Conservation (phyloP, 2,113 vertebrate genomes). For the Guaruba guarouba region DNA sequence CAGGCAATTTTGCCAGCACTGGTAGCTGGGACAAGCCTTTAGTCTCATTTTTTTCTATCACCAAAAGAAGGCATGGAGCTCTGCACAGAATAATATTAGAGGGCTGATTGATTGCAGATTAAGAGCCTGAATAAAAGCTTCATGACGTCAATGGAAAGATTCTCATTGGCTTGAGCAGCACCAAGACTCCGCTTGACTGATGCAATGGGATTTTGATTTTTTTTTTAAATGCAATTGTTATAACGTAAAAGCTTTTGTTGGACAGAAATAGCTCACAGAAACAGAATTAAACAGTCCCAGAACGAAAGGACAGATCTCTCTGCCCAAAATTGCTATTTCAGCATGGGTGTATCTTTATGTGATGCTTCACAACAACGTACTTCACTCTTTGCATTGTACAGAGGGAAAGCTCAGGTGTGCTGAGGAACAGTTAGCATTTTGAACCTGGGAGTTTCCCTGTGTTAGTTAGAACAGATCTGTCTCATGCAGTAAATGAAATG, state of each 20-base stretch:
- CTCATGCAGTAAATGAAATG: not conserved
- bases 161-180: slow-evolving; percentile 21
- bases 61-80: slow-evolving; percentile 31
- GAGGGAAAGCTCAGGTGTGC: not conserved
- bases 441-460: not conserved
- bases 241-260: slow-evolving; percentile 12
- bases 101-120: slow-evolving; percentile 53
- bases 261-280: not conserved
- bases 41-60: not conserved
- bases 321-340: not conserved
- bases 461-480: not conserved
- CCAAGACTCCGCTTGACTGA: not conserved
- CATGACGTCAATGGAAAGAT: slow-evolving; percentile 59
- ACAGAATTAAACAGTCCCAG: not conserved
- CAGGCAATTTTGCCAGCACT: not conserved
- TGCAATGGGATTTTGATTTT: not conserved
- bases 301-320: not conserved
- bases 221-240: slow-evolving; percentile 8
- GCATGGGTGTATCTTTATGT: rapidly evolving
- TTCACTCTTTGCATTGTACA: not conserved
- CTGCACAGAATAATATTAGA: not conserved
- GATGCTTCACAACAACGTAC: not conserved
- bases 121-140: slow-evolving; percentile 52
- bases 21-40: not conserved
- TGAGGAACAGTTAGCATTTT: not conserved